phyloP scores from a whole-genome alignment of 2,113 vertebrate genomes.

The Rafetus swinhoei region DNA sequence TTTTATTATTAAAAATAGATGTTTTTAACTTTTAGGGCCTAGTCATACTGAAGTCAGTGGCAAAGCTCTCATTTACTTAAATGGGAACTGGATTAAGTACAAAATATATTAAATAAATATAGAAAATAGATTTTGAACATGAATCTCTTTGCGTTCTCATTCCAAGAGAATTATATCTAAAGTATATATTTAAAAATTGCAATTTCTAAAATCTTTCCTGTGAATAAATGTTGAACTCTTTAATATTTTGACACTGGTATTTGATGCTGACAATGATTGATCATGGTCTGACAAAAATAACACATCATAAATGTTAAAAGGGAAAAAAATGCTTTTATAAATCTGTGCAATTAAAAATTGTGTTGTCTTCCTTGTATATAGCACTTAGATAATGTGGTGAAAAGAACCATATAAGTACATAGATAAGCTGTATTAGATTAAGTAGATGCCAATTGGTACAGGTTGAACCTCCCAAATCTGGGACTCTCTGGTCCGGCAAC shows the following conservation, averaged over 20 bases:
- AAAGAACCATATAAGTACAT: not conserved
- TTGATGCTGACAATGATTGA: not conserved
- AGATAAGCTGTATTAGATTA: not conserved
- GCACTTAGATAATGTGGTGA: fast-evolving
- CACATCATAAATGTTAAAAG: not conserved
- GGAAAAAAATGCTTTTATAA: not conserved
- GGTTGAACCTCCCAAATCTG: too few relatives aligned
- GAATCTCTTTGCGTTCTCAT: not conserved
- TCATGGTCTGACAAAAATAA: not conserved
- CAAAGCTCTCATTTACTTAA: not conserved
- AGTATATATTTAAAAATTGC: not conserved
- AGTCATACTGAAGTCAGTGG: not conserved
- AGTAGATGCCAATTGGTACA: not conserved
- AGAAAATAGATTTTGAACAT: not conserved
- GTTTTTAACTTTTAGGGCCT: not conserved
- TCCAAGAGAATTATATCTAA: not conserved
- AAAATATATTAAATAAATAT: not conserved
- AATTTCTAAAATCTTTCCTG: not conserved
- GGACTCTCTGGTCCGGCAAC: too few relatives aligned
- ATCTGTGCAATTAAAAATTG: not conserved
- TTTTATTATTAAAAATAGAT: not conserved
- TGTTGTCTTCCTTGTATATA: not conserved
- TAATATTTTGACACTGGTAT: not conserved
- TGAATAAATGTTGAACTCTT: not conserved
- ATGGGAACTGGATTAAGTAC: not conserved